A percentile compares a stretch with the other conserved stretches of the same genome.
Conservation (phyloP, 2,113 vertebrate species). For the Puffinus mauretanicus region DNA sequence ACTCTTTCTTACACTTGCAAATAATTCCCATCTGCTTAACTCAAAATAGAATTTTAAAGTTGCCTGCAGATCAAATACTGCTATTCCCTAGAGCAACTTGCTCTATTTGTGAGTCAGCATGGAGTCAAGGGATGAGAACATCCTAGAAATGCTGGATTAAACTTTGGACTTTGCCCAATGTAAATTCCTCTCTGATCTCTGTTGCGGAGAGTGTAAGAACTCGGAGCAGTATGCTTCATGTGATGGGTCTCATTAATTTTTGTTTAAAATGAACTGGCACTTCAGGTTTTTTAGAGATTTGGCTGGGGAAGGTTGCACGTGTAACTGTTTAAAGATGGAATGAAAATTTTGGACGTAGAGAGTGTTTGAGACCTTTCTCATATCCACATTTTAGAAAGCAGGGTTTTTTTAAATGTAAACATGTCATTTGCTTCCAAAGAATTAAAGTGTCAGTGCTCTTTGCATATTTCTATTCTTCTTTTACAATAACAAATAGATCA, state of each 20-base stretch:
- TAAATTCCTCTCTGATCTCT: background rate
- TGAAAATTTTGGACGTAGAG: background rate
- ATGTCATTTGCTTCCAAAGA: background rate
- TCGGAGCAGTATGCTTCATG: fast-evolving
- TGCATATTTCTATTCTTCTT: background rate
- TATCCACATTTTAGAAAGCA: background rate
- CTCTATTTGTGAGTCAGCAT: background rate
- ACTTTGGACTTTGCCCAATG: background rate
- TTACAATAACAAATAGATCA: background rate
- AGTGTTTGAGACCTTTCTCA: background rate
- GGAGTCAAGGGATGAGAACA: background rate
- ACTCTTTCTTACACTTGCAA: background rate
- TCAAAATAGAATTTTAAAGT: background rate
- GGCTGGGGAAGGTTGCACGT: background rate
- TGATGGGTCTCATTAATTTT: background rate
- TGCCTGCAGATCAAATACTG: background rate
- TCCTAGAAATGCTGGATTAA: background rate
- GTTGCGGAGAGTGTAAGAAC: background rate
- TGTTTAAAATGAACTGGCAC: background rate
- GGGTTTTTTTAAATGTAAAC: fast-evolving
- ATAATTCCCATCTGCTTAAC: background rate
- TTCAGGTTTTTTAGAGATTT: background rate
- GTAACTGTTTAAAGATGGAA: background rate
- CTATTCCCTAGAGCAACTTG: background rate
- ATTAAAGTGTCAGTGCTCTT: background rate